Base-by-base conservation (phyloP, 2,888 invertebrate genomes). In the Vesta saturnalis region DNA sequence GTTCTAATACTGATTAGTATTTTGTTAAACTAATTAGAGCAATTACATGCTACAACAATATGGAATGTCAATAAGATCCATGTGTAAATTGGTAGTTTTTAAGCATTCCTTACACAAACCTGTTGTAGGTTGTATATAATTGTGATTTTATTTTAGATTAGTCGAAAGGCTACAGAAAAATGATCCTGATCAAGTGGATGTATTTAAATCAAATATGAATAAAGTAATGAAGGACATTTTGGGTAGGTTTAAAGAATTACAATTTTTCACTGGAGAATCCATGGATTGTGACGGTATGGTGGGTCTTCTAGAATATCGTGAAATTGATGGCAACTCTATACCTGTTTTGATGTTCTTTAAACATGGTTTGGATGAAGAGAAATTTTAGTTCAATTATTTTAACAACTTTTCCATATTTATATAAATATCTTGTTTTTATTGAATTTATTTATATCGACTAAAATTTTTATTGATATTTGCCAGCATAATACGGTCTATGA, bases 281-380 rank as follows among this genome's bases (percentile, higher is more conserved):
- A 95, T 95, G 94, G 96, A 95, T 80, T 91, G 93, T 72, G 97
- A 97, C 75, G 97, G 95, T 75, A 92, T 95, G 91, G 93, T 98
- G n/a, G 95, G 92, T 70, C 88, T 98, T 83, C 89, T 95, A 85
- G 97, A 97, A 84, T 98, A 97, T 85, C 91, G 96, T 83, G 96
- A 96, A 71, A 91, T 94, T 69, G 89, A 94, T 77, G 95, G 94
- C 59, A 88, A 90, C 1, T 91, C 91, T 74, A 88, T 92, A 60
- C 97, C 98, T 59, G 91, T 96, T 77, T 87, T 98, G 83, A 95
- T 97, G 93, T 96, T 96, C 86, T 96, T 96, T 87, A 97, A 97
- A 86, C 97, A 97, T 79, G 98, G 97, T 72, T 89, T 98, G 71
- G 90, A 92, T 65, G 97, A 96, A 84, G 97, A 98, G 86, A 98